Base-by-base conservation (phyloP, 2,888 invertebrate species). In the Drosophila neotestacea region DNA sequence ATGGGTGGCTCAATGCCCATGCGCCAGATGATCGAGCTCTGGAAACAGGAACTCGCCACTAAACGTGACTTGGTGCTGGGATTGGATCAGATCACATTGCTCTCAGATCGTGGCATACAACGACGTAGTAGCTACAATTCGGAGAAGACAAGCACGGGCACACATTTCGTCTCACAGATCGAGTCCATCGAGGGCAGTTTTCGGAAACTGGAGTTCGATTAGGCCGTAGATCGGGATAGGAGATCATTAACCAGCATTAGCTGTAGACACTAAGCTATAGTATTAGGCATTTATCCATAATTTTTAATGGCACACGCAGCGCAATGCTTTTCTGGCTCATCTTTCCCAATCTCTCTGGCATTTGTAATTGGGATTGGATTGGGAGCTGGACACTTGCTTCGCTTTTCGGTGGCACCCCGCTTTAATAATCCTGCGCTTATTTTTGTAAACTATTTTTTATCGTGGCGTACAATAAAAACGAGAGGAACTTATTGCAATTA, bases 1-100 rank as follows among this genome's bases (percentile, higher is more conserved):
- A 95, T 95, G 89, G 97, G 97, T 0, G 97, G 97, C 1, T 92
- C 93, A 4, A 94, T 96, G 82, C 94, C 96, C 7, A 93, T 95
- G 90, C 93, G 94, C 30, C 95, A 96, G 73, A 96, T 97, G 96
- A 94, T 96, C 11, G 93, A 93, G 52, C 93, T 94, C 79, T 96
- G 96, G 93, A 94, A 94, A 81, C 93, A 94, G 39, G 94, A 96
- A 78, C 88, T 96, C 36, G 91, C 92, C 5, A 93, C 93, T 4
- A 95, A 95, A 78, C 93, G 95, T 52, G 94, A 95, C 27, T 92
- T 93, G 13, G 85, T 96, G 1, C 81, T 95, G 1, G 93, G 93
- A 0, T 92, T 95, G 47, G 95, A 96, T 77, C 90, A 93, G 7
- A 96, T 96, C 94, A 93, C 94, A 70, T 93, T 96, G 36, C 90